Evolutionary conservation across 1,140 invertebrate genomes (phyloP), one percentile per base, ranked within the genome.

Genomic region (Mactra quadrangularis): DNA sequence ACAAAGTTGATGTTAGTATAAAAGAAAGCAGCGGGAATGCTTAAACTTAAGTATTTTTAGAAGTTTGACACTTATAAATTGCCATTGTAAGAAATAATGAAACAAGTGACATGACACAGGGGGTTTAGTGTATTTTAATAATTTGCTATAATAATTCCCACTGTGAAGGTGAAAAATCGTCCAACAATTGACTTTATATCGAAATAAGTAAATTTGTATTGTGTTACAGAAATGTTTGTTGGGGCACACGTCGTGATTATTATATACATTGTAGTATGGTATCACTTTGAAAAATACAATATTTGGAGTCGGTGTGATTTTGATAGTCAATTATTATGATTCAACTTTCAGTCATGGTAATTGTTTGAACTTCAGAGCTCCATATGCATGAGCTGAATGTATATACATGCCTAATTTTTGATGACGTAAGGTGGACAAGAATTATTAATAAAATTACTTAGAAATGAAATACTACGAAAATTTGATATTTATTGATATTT

Each of bases 11-110:
- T 81, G 38, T 70, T 27, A 59, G 47, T 33, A 70, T 64, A 74
- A 75, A 64, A 41, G 45, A 50, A 55, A 25, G 13, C 79, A 27
- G 79, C 79, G 50, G 68, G 79, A n/a, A 31, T 45, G n/a, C 35
- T 60, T 47, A 25, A 55, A 68, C 33, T 70, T 52, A 82, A 82
- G 79, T 53, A 66, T 74, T 82, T 72, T 74, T 4, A 53, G 29
- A 72, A 82, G 66, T 59, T n/a, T 82, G 79, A 82, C 79, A 82
- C 79, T 82, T 75, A 75, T 75, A 64, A 53, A 74, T 60, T 75
- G 74, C 70, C 74, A 82, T 74, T 70, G 59, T 50, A 29, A 45
- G 35, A 62, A 47, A 74, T 64, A 62, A 66, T 82, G 25, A n/a
- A 74, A 45, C 70, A 74, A 64, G 70, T 27, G 70, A 60, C 57